These are phyloP conservation scores for Drosophila barbarae DNA, from an alignment of 2,888 invertebrate species.

Conservation along the genomic window DNA sequence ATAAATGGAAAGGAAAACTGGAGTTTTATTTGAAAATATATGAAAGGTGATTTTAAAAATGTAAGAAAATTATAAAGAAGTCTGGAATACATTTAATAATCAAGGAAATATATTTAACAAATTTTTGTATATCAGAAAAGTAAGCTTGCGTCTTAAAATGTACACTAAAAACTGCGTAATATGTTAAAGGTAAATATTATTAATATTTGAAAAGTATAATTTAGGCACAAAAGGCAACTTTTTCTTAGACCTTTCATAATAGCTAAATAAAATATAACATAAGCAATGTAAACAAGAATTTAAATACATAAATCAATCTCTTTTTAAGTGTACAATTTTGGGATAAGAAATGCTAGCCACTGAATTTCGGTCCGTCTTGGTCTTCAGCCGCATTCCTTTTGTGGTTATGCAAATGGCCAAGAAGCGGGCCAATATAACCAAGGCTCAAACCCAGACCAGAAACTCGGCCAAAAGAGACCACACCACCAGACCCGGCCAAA, in stretches of 20 bases:
- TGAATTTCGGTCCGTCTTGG: constrained; percentile 20
- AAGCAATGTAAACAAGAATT: background rate
- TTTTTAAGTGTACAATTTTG: constrained; percentile 25
- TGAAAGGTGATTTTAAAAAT: no score
- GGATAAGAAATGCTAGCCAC: constrained; percentile 11
- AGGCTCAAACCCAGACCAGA: background rate
- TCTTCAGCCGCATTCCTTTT: constrained; percentile 56
- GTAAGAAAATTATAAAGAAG: no score
- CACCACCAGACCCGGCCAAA: constrained; percentile 4
- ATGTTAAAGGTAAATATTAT: no score
- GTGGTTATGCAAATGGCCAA: constrained; percentile 63
- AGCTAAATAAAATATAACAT: background rate
- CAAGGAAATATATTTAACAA: no score
- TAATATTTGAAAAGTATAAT: no score
- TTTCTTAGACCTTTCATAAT: background rate
- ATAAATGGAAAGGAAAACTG: no score
- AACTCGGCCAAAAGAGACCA: constrained; percentile 10
- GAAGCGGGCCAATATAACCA: constrained; percentile 29
- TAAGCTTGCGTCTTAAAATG: no score
- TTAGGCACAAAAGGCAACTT: no score
- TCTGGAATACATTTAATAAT: no score
- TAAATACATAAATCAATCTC: background rate
- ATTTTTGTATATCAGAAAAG: no score
- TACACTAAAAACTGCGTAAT: no score
- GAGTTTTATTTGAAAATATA: no score